Base-by-base conservation (phyloP, 2,113 vertebrate genomes). In the Zosterops japonicus region DNA sequence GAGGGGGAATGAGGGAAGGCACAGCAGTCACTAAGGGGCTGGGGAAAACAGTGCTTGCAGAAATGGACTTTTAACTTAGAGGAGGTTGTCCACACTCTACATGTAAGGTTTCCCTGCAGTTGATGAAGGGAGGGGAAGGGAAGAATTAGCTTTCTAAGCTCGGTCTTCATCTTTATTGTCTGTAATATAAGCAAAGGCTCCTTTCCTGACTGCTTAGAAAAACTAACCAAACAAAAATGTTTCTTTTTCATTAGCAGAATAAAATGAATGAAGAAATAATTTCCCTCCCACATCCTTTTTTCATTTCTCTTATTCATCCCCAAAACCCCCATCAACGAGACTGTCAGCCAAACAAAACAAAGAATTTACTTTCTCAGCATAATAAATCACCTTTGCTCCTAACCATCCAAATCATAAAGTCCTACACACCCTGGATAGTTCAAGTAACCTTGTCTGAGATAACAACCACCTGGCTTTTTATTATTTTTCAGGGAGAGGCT, bases 231-330 rank as follows among this genome's bases (percentile, higher is more conserved):
- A 96, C 59, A 96, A 92, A 93, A 92, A 81, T 94, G 56, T 97
- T 96, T 96, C 88, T 84, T 95, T 96, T 96, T 97, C 88, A 95
- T 94, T 95, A 95, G 64, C 8, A 83, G 85, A 95, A 95, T 75
- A 94, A 86, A 93, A 95, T 88, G 90, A 96, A 93, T 92, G 93
- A 71, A 95, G 80, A 94, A 95, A 95, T 90, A 80, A 95, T 93
- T 90, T 93, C 72, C 90, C 94, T 96, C 96, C 94, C 88, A 96
- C 92, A 93, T 97, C 89, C 94, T 78, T 93, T 94, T 76, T 90
- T 89, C 93, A 90, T 89, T 72, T 94, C 68, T 85, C 69, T 94
- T 81, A 77, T 47, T 56, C 83, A 92, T 75, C 91, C 71, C 59
- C 6, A 33, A 87, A 79, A 89, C 4, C 6, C 53, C 94, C 89